phyloP scores from a whole-genome alignment of 2,888 invertebrate genomes.

The Cecidostiba fungosa region DNA sequence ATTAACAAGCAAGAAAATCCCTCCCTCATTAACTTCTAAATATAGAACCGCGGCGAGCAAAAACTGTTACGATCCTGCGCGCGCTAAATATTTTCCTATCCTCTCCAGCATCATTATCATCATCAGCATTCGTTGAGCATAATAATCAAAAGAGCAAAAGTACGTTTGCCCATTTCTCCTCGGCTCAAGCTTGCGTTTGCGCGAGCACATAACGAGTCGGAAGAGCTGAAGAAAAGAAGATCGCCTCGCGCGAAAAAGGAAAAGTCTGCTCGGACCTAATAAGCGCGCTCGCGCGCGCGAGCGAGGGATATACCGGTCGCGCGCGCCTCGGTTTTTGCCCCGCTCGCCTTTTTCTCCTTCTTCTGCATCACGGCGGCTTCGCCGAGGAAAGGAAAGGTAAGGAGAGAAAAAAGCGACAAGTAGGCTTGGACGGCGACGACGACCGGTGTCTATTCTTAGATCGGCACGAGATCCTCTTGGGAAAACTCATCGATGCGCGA shows the following conservation, averaged over 20 bases:
- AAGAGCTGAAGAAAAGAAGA: slow-evolving; percentile 3
- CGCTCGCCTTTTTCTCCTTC: slow-evolving; percentile 41
- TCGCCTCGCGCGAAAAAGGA: slow-evolving; percentile 41
- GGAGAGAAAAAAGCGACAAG: slow-evolving; percentile 45
- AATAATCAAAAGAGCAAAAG: not conserved
- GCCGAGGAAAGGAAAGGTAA: slow-evolving; percentile 24
- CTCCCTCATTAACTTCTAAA: slow-evolving; percentile 1
- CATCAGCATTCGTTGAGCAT: not conserved
- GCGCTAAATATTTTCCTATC: not conserved
- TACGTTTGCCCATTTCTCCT: not conserved
- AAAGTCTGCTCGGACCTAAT: slow-evolving; percentile 35
- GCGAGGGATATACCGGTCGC: slow-evolving; percentile 11
- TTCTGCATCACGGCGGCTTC: not conserved
- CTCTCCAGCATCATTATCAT: not conserved
- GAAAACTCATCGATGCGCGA: slow-evolving; percentile 30
- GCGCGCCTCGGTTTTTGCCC: slow-evolving; percentile 37
- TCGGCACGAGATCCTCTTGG: slow-evolving; percentile 22
- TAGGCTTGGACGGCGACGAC: slow-evolving; percentile 26
- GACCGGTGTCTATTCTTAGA: slow-evolving; percentile 50
- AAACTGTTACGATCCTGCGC: slow-evolving; percentile 5
- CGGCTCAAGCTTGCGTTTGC: not conserved
- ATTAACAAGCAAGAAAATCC: not conserved
- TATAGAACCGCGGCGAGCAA: not conserved
- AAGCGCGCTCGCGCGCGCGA: slow-evolving; percentile 19
- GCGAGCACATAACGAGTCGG: not conserved